Base-by-base conservation (phyloP, 1,140 invertebrate genomes). In the Drosophila insularis region DNA sequence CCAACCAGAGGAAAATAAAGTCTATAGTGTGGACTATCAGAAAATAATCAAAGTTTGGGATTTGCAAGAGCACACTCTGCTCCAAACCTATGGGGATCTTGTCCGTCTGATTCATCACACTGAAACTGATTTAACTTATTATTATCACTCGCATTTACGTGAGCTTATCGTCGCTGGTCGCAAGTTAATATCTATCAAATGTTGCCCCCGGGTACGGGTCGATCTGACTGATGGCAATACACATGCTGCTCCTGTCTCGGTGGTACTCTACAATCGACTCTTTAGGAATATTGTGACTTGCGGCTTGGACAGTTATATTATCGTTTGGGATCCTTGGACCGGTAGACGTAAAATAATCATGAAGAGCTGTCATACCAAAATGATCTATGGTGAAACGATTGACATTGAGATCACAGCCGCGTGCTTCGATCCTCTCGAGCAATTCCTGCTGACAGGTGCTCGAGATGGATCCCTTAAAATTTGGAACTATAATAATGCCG, bases 401-500 rank as follows among this genome's bases (percentile, higher is more conserved):
- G 93, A 94, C 2, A 93, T 96, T 35, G 95, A 96, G 92, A 96
- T 97, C 31, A 96, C 96, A 0, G 94, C 95, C 0, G 95, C 95
- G 7, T 94, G 94, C 74, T 96, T 97, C 90, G 95, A 96, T 92
- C 93, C 94, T 1, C 93, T 94, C 1, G 92, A 94, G 61, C 94
- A 96, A 77, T 92, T 95, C 53, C 92, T 97, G 3, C 80, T 96
- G 0, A 96, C 95, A 0, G 95, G 95, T 0, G 95, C 94, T 1
- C 93, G 94, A 53, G 94, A 96, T 89, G 95, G 95, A 32, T 93
- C 93, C 2, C 89, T 96, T 1, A 95, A 95, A 89, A 94, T 96
- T 6, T 97, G 96, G 96, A 96, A 96, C 87, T 96, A 96, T 76
- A 96, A 96, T 81, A 95, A 95, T 23, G 95, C 95, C 0, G 93